phyloP scores from a whole-genome alignment of 37 sponge, comb jelly and placozoan genomes.

The Ephydatia muelleri region DNA sequence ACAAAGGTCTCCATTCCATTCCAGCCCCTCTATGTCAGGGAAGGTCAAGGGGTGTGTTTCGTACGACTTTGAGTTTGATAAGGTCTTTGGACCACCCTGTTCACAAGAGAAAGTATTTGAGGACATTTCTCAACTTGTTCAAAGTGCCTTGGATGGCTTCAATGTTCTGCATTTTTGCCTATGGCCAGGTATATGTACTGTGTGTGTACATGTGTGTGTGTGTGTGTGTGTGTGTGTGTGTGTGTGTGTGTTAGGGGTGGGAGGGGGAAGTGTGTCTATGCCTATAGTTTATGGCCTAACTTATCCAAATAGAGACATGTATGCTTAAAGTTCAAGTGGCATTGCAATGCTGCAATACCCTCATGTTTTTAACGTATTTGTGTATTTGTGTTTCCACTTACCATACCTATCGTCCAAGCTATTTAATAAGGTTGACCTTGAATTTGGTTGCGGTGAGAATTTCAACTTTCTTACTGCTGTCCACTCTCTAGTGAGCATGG shows the following conservation, averaged over 20 bases:
- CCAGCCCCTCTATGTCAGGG: background rate
- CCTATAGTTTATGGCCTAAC: too few relatives aligned
- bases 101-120: conserved; percentile 53
- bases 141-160: conserved; percentile 76
- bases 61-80: conserved; percentile 68
- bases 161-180: conserved; percentile 89
- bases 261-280: too few relatives aligned
- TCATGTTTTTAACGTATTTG: too few relatives aligned
- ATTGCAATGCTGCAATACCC: too few relatives aligned
- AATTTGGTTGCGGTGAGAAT: too few relatives aligned
- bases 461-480: too few relatives aligned
- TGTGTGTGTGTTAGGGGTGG: background rate
- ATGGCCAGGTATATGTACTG: conserved; percentile 64
- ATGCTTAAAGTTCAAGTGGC: too few relatives aligned
- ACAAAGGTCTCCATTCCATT: background rate
- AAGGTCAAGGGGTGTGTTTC: background rate
- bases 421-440: too few relatives aligned
- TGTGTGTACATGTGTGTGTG: background rate
- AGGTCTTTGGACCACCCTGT: conserved; percentile 40
- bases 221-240: background rate
- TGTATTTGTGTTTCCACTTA: too few relatives aligned
- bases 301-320: too few relatives aligned
- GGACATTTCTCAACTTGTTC: conserved; percentile 64
- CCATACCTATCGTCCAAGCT: too few relatives aligned
- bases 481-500: too few relatives aligned